A percentile compares a stretch with the other conserved stretches of the same genome.
Conservation (phyloP, 1,140 invertebrate species). For the Matsumurasca onukii region DNA sequence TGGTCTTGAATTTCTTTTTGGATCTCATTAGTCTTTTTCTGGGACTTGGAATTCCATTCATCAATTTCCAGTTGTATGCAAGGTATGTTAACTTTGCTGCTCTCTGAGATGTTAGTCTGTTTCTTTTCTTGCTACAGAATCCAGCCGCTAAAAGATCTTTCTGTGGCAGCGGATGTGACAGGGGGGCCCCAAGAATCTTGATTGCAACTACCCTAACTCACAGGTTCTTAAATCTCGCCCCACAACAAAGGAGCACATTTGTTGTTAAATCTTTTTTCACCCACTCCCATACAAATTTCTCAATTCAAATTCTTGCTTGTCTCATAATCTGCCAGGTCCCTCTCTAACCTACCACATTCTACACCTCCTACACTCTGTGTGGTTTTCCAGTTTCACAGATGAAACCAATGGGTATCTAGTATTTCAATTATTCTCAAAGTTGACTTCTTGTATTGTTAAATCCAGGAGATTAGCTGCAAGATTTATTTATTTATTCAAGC, state of each 20-base stretch:
- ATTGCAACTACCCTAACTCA: slow-evolving; percentile 7
- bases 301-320: not conserved
- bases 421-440: not conserved
- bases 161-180: slow-evolving; percentile 10
- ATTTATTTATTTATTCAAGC: too few relatives aligned
- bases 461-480: slow-evolving; percentile 21
- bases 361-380: not conserved
- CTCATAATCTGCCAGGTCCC: slow-evolving; percentile 26
- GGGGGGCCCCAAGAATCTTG: slow-evolving; percentile 20
- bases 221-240: slow-evolving; percentile 20
- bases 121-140: slow-evolving; percentile 23
- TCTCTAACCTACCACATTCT: not conserved
- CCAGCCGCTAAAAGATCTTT: slow-evolving; percentile 18
- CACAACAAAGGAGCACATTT: slow-evolving; percentile 7
- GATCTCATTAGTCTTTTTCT: slow-evolving; percentile 20
- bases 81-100: slow-evolving; percentile 13
- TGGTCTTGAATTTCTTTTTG: not conserved
- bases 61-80: slow-evolving; percentile 23
- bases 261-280: not conserved
- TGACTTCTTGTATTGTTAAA: not conserved
- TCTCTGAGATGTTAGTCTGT: slow-evolving; percentile 23
- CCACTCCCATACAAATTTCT: slow-evolving; percentile 7
- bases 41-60: slow-evolving; percentile 1
- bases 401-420: slow-evolving; percentile 14
- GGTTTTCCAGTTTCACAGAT: not conserved